Percentiles rank a stretch among this genome's conserved stretches.
Evolutionary conservation across 2,113 vertebrate species (phyloP).

Genomic region (Lophura nycthemera): DNA sequence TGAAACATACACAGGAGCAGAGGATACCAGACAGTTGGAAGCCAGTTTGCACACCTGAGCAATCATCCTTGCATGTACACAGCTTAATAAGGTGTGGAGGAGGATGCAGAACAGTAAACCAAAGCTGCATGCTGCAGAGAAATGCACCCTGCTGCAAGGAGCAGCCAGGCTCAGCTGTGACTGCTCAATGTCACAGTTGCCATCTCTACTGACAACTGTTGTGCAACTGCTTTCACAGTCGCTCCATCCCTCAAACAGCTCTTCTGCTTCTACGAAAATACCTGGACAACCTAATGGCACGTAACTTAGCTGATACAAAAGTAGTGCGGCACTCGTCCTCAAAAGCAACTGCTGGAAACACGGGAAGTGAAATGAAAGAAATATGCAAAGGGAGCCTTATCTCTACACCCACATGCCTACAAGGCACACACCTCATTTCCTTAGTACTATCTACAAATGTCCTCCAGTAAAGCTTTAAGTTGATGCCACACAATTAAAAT

Average conservation of each 20-base stretch:
- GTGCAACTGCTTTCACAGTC: background rate
- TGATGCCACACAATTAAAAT: conserved; percentile 25
- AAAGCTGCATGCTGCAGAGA: background rate
- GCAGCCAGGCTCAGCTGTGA: rapidly evolving
- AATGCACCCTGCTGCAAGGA: background rate
- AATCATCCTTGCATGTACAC: background rate
- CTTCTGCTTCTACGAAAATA: background rate
- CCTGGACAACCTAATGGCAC: background rate
- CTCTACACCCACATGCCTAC: conserved; percentile 23
- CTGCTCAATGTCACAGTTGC: background rate
- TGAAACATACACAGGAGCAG: background rate
- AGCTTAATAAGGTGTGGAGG: background rate
- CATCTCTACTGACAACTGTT: background rate
- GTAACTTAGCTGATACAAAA: background rate
- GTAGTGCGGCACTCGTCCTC: background rate
- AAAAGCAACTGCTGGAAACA: background rate
- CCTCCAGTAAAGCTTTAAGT: conserved; percentile 31
- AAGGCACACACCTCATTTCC: background rate
- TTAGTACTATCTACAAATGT: background rate
- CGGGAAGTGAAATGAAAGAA: conserved; percentile 8
- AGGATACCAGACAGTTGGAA: background rate
- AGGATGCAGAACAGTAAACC: background rate
- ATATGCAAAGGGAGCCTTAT: conserved; percentile 45
- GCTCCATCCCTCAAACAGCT: background rate
- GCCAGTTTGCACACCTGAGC: rapidly evolving